Conservation (phyloP, 2,113 vertebrate genomes). For the Pipra filicauda region DNA sequence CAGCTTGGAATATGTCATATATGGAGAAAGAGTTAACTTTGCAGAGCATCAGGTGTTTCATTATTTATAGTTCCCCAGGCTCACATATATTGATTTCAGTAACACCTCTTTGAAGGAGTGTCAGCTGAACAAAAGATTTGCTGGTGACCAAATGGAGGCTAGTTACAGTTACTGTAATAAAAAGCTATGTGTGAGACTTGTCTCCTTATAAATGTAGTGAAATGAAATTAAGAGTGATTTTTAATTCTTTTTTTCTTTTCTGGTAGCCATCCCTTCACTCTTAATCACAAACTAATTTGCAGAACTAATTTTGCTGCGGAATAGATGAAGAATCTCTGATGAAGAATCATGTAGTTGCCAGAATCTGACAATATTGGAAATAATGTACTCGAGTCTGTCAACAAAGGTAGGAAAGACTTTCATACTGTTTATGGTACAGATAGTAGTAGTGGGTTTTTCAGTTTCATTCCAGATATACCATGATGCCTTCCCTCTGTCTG, state of each 20-base stretch:
- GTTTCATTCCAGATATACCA: not conserved
- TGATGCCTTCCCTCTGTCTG: fast-evolving
- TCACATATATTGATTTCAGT: not conserved
- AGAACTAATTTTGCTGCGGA: not conserved
- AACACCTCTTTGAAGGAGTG: conserved; percentile 16
- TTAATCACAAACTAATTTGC: not conserved
- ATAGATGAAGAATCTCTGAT: not conserved
- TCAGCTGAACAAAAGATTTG: conserved; percentile 39
- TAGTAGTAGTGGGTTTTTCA: not conserved
- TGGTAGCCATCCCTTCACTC: not conserved
- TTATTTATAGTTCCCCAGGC: conserved; percentile 17
- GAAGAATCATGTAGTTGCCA: not conserved
- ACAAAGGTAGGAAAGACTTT: not conserved
- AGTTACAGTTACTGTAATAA: not conserved
- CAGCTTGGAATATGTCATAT: not conserved
- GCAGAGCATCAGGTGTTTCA: conserved; percentile 16
- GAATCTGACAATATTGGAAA: not conserved
- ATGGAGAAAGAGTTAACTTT: not conserved
- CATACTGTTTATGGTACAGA: not conserved
- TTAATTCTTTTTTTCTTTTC: not conserved
- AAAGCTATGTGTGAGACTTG: not conserved
- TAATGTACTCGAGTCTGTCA: not conserved
- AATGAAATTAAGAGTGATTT: not conserved
- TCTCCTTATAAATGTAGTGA: not conserved
- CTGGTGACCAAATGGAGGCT: not conserved